phyloP scores from a whole-genome alignment of 2,113 vertebrate species.

The Lontra canadensis region DNA sequence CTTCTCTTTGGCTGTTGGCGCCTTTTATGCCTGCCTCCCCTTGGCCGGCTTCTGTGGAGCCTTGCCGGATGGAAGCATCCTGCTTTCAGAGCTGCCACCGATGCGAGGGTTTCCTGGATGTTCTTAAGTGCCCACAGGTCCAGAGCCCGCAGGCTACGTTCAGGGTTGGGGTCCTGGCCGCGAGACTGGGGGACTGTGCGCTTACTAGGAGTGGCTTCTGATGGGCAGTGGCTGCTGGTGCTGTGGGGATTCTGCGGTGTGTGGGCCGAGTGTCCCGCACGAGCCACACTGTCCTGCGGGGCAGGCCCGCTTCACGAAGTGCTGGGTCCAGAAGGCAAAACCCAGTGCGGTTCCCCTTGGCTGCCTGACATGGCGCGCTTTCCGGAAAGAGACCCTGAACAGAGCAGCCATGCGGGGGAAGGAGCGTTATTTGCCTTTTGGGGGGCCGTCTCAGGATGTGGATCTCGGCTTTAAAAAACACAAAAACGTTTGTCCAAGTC shows the following conservation, averaged over 20 bases:
- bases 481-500: neutral
- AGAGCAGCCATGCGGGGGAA: accelerated
- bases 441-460: neutral
- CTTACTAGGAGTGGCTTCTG: neutral
- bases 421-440: neutral
- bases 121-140: too few relatives aligned
- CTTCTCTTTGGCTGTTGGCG: neutral
- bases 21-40: neutral
- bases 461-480: neutral
- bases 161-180: neutral
- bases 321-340: neutral
- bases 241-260: neutral
- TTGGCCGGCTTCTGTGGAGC: neutral
- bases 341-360: neutral
- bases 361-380: neutral
- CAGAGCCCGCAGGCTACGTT: too few relatives aligned
- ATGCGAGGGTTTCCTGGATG: neutral
- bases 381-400: neutral
- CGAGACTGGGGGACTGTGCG: neutral
- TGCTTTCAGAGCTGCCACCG: neutral
- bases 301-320: accelerated
- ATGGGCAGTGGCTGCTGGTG: neutral
- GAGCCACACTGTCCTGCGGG: neutral
- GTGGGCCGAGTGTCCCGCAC: accelerated
- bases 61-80: neutral